These are phyloP conservation scores for Mormyrus iriodes DNA, from an alignment of 2,113 vertebrate species.

Conservation along the genomic window DNA sequence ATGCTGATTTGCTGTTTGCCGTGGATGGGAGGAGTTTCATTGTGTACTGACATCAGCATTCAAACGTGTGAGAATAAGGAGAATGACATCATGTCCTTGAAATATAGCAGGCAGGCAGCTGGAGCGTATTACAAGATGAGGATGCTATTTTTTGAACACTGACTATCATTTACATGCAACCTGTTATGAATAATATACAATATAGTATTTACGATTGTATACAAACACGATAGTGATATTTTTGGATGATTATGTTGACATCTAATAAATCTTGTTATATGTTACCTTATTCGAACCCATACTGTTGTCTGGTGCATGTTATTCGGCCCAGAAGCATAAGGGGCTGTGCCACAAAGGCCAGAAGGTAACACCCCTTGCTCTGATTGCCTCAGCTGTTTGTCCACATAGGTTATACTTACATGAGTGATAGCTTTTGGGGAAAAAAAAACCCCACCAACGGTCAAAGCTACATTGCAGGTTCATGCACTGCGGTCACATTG, in stretches of 20 bases:
- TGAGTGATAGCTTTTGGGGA: neutral
- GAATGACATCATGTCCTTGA: slow-evolving; percentile 7
- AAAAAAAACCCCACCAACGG: neutral
- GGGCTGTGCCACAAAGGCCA: neutral
- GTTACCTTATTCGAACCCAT: neutral
- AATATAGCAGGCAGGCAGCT: neutral
- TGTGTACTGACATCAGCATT: neutral
- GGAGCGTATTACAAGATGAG: neutral
- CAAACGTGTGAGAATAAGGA: neutral
- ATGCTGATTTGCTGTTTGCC: neutral
- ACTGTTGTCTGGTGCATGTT: neutral
- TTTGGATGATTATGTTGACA: neutral
- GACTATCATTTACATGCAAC: neutral
- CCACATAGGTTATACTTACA: neutral
- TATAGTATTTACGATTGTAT: neutral
- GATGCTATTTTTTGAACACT: neutral
- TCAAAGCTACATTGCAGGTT: neutral
- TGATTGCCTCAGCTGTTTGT: neutral
- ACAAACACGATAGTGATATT: neutral
- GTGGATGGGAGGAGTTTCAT: neutral
- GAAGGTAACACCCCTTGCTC: neutral
- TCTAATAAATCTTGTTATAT: neutral
- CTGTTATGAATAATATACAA: neutral
- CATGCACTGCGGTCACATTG: neutral
- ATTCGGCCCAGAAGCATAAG: neutral